Conservation (phyloP, 2,797 vertebrate species). For the Dendrocincla fuliginosa region DNA sequence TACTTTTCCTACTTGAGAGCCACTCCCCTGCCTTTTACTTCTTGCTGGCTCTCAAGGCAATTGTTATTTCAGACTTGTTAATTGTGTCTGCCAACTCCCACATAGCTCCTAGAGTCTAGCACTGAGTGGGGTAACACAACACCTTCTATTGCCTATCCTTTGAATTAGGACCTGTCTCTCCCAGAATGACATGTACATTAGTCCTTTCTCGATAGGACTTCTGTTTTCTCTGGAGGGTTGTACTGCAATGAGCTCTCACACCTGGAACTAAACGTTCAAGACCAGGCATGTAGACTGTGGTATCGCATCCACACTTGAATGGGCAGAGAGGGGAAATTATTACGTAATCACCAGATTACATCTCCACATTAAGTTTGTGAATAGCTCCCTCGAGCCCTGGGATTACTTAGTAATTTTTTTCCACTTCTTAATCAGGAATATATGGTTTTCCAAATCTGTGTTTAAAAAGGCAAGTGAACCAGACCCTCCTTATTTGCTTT, state of each 20-base stretch:
- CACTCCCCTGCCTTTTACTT: conserved; percentile 9
- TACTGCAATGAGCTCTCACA: background rate
- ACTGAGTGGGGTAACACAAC: background rate
- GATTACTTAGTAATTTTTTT: background rate
- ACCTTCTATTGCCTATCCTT: background rate
- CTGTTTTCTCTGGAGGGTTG: background rate
- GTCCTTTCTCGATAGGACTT: background rate
- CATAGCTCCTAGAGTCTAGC: background rate
- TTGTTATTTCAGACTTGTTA: conserved; percentile 34
- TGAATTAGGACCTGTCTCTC: background rate
- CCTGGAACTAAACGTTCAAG: conserved; percentile 26
- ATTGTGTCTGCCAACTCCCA: conserved; percentile 4
- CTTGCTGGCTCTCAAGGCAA: background rate
- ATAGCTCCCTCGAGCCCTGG: background rate
- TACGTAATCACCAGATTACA: background rate
- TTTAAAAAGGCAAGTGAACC: background rate
- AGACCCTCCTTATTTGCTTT: background rate
- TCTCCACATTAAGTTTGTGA: background rate
- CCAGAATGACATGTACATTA: background rate
- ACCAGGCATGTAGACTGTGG: background rate
- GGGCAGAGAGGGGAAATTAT: conserved; percentile 36
- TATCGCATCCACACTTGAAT: conserved; percentile 1
- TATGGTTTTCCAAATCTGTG: background rate
- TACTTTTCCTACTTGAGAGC: conserved; percentile 10
- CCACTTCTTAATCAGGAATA: background rate